Evolutionary conservation across 2,113 vertebrate genomes (phyloP).

Genomic region (Zeus faber): DNA sequence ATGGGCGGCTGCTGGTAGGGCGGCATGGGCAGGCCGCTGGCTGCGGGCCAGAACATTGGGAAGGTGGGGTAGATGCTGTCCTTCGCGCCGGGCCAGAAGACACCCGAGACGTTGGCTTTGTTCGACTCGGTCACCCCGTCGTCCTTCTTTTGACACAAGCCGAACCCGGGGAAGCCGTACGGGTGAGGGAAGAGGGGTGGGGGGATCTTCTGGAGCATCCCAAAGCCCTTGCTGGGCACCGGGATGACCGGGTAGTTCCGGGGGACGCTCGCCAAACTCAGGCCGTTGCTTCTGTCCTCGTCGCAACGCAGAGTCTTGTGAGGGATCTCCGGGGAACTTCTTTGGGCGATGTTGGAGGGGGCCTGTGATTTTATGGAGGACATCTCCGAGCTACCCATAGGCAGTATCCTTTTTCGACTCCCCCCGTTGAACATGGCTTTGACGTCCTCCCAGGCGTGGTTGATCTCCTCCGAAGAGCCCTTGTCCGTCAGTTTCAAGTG

Average conservation of each 20-base stretch:
- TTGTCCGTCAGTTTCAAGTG: constrained; percentile 89
- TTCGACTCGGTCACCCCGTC: constrained; percentile 70
- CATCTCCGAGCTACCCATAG: constrained; percentile 70
- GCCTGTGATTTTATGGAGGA: constrained; percentile 64
- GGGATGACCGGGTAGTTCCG: constrained; percentile 93
- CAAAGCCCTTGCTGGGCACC: constrained; percentile 92
- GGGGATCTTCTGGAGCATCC: constrained; percentile 90
- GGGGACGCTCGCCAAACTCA: constrained; percentile 65
- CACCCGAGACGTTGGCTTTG: constrained; percentile 62
- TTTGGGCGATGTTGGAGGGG: constrained; percentile 58
- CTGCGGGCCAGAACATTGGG: constrained; percentile 91
- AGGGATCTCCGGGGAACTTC: constrained; percentile 68
- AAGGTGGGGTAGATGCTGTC: constrained; percentile 85
- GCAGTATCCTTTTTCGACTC: constrained; percentile 90
- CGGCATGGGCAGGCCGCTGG: constrained; percentile 82
- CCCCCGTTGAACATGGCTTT: constrained; percentile 98
- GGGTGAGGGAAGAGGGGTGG: constrained; percentile 90
- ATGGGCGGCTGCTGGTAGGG: constrained; percentile 81
- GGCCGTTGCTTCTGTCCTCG: constrained; percentile 62
- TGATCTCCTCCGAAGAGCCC: constrained; percentile 81
- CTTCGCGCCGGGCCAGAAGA: constrained; percentile 79
- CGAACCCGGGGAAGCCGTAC: constrained; percentile 89
- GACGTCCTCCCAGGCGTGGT: constrained; percentile 94
- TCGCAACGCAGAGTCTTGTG: constrained; percentile 78
- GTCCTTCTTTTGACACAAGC: constrained; percentile 91